Percentiles rank a stretch among this genome's conserved stretches.
Conservation (phyloP, 2,888 invertebrate genomes). For the Phyto melanocephala region DNA sequence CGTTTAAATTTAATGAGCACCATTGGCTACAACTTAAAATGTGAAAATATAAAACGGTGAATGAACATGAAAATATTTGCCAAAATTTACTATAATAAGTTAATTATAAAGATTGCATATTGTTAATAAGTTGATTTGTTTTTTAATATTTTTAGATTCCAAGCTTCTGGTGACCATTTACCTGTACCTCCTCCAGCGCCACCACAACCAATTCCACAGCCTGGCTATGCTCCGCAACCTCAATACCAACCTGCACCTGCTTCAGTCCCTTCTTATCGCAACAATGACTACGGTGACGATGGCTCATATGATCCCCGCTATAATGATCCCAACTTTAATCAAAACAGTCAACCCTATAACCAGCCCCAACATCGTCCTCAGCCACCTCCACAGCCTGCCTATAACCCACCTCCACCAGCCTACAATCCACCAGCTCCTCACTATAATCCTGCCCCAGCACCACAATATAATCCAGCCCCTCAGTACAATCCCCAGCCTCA, state of each 20-base stretch:
- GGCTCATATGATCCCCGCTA: conserved; percentile 78
- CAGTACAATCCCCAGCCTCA: conserved; percentile 74
- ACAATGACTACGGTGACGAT: conserved; percentile 76
- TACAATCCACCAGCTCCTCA: conserved; percentile 72
- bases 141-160: conserved; percentile 80
- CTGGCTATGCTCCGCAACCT: conserved; percentile 79
- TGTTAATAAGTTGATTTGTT: background rate
- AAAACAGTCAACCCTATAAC: conserved; percentile 73
- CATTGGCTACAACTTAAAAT: background rate
- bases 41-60: background rate
- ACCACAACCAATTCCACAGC: conserved; percentile 80
- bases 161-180: conserved; percentile 89
- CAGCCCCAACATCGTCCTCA: conserved; percentile 80
- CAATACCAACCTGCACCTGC: conserved; percentile 79
- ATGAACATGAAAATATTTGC: background rate
- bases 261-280: conserved; percentile 72
- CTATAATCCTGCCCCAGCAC: conserved; percentile 75
- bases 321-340: conserved; percentile 76
- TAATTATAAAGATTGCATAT: background rate
- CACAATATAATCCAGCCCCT: conserved; percentile 66
- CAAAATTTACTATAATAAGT: background rate
- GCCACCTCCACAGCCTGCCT: conserved; percentile 76
- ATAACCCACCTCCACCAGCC: conserved; percentile 71
- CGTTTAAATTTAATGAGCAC: background rate
- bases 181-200: conserved; percentile 83